Evolutionary conservation across 1,140 invertebrate species (phyloP).

Genomic region (Zaprionus lachaisei): DNA sequence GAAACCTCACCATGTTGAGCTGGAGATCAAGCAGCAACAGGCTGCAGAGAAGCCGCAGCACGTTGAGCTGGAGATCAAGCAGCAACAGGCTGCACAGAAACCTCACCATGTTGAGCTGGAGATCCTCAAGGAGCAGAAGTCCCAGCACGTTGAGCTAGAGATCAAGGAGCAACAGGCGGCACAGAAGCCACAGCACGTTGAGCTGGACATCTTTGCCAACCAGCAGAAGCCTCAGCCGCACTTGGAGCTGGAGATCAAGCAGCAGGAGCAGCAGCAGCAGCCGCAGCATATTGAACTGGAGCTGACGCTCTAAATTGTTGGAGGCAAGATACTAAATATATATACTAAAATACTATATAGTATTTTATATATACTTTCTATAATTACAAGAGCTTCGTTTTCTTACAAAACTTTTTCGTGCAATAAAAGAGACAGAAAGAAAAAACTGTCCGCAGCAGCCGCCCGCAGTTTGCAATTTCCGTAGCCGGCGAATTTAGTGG

Average conservation of each 20-base stretch:
- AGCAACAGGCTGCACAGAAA: neutral
- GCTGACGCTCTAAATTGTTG: neutral
- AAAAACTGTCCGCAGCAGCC: slow-evolving; percentile 5
- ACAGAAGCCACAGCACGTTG: slow-evolving; percentile 8
- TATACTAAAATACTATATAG: slow-evolving; percentile 6
- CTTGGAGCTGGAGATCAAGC: slow-evolving; percentile 8
- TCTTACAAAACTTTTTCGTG: slow-evolving; percentile 7
- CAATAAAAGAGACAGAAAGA: neutral
- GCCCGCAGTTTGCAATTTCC: slow-evolving; percentile 9
- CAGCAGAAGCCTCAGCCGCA: slow-evolving; percentile 15
- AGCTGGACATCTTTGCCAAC: slow-evolving; percentile 17
- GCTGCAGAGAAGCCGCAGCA: slow-evolving; percentile 3
- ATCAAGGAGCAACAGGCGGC: slow-evolving; percentile 4
- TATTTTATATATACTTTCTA: slow-evolving; percentile 3
- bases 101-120: no score
- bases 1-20: neutral
- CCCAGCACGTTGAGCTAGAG: neutral
- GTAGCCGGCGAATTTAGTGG: slow-evolving; percentile 5
- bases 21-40: slow-evolving; percentile 16
- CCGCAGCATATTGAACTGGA: slow-evolving; percentile 3
- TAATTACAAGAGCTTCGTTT: slow-evolving; percentile 51
- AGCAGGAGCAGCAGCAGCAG: slow-evolving; percentile 8
- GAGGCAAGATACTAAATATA: neutral
- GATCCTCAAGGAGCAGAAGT: slow-evolving; percentile 4
- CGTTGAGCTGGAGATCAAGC: slow-evolving; percentile 16